Percentiles rank a stretch among this genome's conserved stretches.
These are phyloP conservation scores for Sebastes melanostomus DNA, from an alignment of 2,797 vertebrate species.

Conservation along the genomic window DNA sequence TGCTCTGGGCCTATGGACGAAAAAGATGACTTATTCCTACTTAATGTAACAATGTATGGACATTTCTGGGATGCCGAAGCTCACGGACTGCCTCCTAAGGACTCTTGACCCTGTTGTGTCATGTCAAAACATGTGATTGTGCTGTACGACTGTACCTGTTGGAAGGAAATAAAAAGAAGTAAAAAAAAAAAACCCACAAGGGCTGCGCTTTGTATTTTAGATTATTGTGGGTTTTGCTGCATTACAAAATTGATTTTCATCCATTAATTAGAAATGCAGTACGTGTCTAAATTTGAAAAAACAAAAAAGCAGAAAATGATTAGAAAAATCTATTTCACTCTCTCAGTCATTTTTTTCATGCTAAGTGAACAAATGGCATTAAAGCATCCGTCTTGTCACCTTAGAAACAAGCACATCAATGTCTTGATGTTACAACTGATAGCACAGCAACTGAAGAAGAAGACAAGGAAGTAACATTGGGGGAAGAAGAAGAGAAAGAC, in stretches of 20 bases:
- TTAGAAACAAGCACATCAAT: neutral
- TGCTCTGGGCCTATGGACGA: too few species aligned
- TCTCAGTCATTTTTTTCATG: neutral
- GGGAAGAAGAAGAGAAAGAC: neutral
- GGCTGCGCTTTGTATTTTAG: neutral
- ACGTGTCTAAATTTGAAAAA: neutral
- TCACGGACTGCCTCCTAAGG: too few species aligned
- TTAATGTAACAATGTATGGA: too few species aligned
- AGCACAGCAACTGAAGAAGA: neutral
- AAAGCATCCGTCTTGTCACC: neutral
- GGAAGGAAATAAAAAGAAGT: too few species aligned
- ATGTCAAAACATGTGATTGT: too few species aligned
- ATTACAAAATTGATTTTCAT: conserved; percentile 4
- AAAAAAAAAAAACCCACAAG: rapidly evolving
- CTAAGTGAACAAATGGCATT: neutral
- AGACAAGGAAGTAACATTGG: neutral
- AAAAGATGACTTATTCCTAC: too few species aligned
- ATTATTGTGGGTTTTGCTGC: neutral
- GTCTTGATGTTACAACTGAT: neutral
- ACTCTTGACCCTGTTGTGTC: too few species aligned
- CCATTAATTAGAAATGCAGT: conserved; percentile 8
- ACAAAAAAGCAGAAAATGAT: neutral
- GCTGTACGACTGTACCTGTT: too few species aligned
- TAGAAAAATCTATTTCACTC: neutral
- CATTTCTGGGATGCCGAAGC: too few species aligned